These are phyloP conservation scores for Rhagonycha fulva DNA, from an alignment of 2,888 invertebrate genomes.

Conservation along the genomic window DNA sequence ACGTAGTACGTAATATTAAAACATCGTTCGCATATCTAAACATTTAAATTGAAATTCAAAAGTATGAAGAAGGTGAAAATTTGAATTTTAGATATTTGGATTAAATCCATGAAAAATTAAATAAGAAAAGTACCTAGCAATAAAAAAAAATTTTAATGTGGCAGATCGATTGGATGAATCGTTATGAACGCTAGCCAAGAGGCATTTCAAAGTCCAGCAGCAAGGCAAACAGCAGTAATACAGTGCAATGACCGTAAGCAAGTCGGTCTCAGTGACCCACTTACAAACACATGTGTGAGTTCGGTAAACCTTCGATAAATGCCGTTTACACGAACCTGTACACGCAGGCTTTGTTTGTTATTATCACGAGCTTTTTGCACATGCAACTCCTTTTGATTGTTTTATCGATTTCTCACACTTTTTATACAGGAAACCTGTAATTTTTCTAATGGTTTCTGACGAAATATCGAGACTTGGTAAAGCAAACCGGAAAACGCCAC, in stretches of 20 bases:
- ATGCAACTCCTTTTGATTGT: constrained; percentile 23
- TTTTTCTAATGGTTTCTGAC: constrained; percentile 9
- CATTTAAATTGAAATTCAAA: background rate
- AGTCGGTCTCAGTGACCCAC: constrained; percentile 57
- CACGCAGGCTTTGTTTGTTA: constrained; percentile 31
- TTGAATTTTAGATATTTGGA: background rate
- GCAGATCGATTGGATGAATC: constrained; percentile 9
- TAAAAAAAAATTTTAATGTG: background rate
- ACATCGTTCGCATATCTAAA: background rate
- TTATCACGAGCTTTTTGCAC: constrained; percentile 29
- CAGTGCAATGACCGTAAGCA: constrained; percentile 55
- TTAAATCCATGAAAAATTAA: background rate
- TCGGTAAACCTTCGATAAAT: constrained; percentile 40
- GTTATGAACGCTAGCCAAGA: constrained; percentile 11
- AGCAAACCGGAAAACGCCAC: constrained; percentile 5
- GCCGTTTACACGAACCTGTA: constrained; percentile 35
- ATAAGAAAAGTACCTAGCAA: background rate
- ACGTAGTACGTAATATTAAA: background rate
- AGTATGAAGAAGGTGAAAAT: background rate
- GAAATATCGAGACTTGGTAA: constrained; percentile 6
- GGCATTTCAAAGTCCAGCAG: constrained; percentile 38
- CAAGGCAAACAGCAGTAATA: constrained; percentile 41
- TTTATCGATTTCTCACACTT: constrained; percentile 20
- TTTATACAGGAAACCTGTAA: constrained; percentile 14
- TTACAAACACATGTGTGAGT: constrained; percentile 53